phyloP scores from a whole-genome alignment of 1,140 invertebrate genomes.

The Bicyclus anynana region DNA sequence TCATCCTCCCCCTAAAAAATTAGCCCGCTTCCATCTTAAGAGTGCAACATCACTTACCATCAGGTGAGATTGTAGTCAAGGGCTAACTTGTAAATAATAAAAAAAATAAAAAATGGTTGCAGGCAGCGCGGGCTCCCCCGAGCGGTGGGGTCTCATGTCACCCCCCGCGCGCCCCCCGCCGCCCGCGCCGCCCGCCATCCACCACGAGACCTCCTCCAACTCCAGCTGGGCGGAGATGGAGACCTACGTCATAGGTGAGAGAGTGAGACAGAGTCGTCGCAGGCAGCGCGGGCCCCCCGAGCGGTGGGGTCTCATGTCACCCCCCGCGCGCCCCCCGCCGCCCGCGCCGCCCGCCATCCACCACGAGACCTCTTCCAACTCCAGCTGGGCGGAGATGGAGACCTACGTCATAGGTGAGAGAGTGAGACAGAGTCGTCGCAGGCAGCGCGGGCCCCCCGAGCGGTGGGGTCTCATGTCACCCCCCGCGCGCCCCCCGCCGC shows the following conservation, averaged over 20 bases:
- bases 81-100: no score
- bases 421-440: not conserved
- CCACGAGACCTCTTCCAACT: conserved; percentile 81
- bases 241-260: conserved; percentile 87
- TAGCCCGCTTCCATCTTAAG: no score
- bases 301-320: conserved; percentile 55
- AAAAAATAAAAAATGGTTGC: not conserved
- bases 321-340: conserved; percentile 48
- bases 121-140: conserved; percentile 20
- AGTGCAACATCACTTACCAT: no score
- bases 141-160: conserved; percentile 54
- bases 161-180: conserved; percentile 51
- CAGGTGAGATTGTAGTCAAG: no score
- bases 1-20: no score
- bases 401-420: conserved; percentile 86
- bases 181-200: conserved; percentile 28
- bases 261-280: not conserved
- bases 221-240: conserved; percentile 95
- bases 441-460: conserved; percentile 22
- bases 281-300: conserved; percentile 22
- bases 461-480: conserved; percentile 58
- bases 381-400: conserved; percentile 94
- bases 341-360: conserved; percentile 29
- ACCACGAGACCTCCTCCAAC: conserved; percentile 79
- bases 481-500: conserved; percentile 46